These are phyloP conservation scores for Oscheius sp. DNA, from an alignment of 2,888 invertebrate genomes.

Conservation along the genomic window DNA sequence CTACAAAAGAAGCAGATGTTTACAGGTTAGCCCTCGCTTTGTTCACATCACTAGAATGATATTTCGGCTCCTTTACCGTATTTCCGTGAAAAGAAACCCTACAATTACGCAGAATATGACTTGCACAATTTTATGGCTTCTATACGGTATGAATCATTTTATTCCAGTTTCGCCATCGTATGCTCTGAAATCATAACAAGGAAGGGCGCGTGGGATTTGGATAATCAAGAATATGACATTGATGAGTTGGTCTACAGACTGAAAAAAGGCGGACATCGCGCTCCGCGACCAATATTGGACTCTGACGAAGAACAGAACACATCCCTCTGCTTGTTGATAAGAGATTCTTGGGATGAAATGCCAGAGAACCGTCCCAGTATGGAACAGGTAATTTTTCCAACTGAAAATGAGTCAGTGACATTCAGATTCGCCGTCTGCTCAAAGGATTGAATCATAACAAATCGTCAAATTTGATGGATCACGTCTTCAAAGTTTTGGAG, in stretches of 20 bases:
- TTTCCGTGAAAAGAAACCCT: not conserved
- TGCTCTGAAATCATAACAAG: conserved; percentile 69
- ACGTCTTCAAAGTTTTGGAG: conserved; percentile 64
- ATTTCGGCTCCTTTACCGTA: not conserved
- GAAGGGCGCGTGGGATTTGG: conserved; percentile 66
- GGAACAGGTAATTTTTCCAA: conserved; percentile 45
- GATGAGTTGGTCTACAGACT: conserved; percentile 63
- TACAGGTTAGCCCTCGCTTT: conserved; percentile 63
- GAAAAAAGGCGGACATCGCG: conserved; percentile 61
- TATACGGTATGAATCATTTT: conserved; percentile 47
- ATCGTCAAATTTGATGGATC: conserved; percentile 64
- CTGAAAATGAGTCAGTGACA: too few species aligned
- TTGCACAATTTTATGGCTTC: not conserved
- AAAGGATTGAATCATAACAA: conserved; percentile 41
- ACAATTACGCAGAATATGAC: not conserved
- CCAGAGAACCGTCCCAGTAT: conserved; percentile 58
- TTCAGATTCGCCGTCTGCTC: conserved; percentile 33
- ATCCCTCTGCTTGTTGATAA: conserved; percentile 38
- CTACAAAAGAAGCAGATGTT: conserved; percentile 63
- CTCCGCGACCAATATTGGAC: conserved; percentile 58
- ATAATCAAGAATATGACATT: conserved; percentile 49
- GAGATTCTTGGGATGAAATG: conserved; percentile 70
- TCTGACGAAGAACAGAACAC: conserved; percentile 43
- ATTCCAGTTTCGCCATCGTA: conserved; percentile 65
- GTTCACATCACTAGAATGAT: not conserved